Evolutionary conservation across 2,113 vertebrate species (phyloP), one percentile per base, ranked within the genome.

Genomic region (Onychostoma macrolepis): DNA sequence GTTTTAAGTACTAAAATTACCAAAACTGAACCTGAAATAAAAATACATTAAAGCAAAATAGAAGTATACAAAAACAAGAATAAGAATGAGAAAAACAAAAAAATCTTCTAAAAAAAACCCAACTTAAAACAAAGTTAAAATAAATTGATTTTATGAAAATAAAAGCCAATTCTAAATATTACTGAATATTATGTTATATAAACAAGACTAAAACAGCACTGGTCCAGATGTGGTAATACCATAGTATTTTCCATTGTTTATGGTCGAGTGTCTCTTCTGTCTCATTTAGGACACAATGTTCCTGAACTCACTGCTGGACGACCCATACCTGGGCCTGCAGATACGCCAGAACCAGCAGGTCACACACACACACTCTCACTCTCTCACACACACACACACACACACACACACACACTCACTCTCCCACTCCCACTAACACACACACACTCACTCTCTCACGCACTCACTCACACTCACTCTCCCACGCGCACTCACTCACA

Each of bases 231-330:
- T 50, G 13, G 13, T 53, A 6, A 53, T 21, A 53, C 17, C 15
- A 19, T 21, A 15, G 2, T 53, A 6, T 4, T 50, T 19, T 17
- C 48, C 48, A 15, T 50, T 5, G 6, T 53, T 53, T 6, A 19
- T 19, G 17, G 50, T 6, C 69, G 10, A 48, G 3, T 41, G 8
- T 77, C 28, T 65, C 5, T 53, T 83, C 28, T 72, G 6, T 26
- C 10, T 61, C 19, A 4, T 85, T 15, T 88, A 96, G 93, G 94
- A 94, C 19, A 90, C 94, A 12, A 92, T 96, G 80, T 90, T 86
- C 90, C 88, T 93, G 89, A 95, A 92, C 92, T 95, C 94, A 38
- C 93, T 96, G 63, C 92, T 94, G 91, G 95, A 94, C 26, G 95
- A 94, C 88, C 91, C 93, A 21, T 95, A 94, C 90, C 91, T 95